These are phyloP conservation scores for Gnatocerus cornutus DNA, from an alignment of 2,888 invertebrate genomes.

Conservation along the genomic window DNA sequence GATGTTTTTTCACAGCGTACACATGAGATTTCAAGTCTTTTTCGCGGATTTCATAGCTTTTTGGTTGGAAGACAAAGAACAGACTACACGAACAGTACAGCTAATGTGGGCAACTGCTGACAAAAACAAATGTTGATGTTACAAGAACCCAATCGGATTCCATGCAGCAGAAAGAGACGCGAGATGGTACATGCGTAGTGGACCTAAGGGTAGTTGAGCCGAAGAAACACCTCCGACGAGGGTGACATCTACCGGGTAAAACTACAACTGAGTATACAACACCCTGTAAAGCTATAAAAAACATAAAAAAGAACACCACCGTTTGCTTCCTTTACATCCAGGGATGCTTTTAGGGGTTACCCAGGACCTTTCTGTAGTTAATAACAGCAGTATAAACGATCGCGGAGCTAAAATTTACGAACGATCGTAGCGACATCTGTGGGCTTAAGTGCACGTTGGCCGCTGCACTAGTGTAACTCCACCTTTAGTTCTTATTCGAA, in stretches of 20 bases:
- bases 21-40: slow-evolving; percentile 18
- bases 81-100: slow-evolving; percentile 58
- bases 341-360: no score
- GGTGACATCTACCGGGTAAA: not conserved
- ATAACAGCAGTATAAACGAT: no score
- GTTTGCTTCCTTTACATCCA: no score
- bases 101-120: slow-evolving; percentile 62
- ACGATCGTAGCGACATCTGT: no score
- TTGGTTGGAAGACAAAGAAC: slow-evolving; percentile 63
- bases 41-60: slow-evolving; percentile 55
- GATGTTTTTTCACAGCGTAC: slow-evolving; percentile 44
- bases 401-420: no score
- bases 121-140: slow-evolving; percentile 65
- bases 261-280: not conserved
- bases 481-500: no score
- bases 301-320: no score
- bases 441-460: no score
- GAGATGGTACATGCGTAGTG: slow-evolving; percentile 15
- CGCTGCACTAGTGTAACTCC: no score
- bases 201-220: slow-evolving; percentile 6
- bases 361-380: no score
- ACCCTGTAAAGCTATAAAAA: no score
- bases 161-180: slow-evolving; percentile 25
- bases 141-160: slow-evolving; percentile 39
- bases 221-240: not conserved